Base-by-base conservation (phyloP, 2,113 vertebrate genomes). In the Polypterus bichir region DNA sequence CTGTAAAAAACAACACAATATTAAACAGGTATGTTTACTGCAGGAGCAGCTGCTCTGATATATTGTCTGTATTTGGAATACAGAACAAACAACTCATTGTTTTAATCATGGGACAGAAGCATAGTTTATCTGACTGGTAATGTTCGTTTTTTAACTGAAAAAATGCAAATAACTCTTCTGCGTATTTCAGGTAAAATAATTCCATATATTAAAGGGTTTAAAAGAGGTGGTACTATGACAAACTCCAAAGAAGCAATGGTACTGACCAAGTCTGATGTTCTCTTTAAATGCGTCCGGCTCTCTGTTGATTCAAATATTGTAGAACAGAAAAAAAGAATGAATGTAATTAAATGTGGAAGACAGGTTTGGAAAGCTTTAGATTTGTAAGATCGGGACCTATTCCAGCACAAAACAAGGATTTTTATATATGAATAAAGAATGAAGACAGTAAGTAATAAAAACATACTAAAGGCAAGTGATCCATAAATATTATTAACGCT, bases 351-450 rank as follows among this genome's bases (percentile, higher is more conserved):
- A 54, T 67, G 66, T 5, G 62, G 57, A 49, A 64, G 49, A 44
- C 66, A 67, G 44, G 65, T 66, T 44, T 66, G 54, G 49, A 62
- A 57, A 46, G 60, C 59, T 62, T 66, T 66, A 49, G 27, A 27
- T 27, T 27, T 27, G 27, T 27, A 27, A 27, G 27, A 27, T 27
- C 27, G 27, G 27, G 27, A 27, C 27, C 27, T 27, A 27, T 27
- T 27, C 27, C 27, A 27, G 27, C 27, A 27, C 2, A 27, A 27
- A 4, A 3, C 6, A 46, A 66, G n/a, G 44, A 65, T 65, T 57
- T 60, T 57, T 7, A 3, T 46, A 47, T 65, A 65, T 27, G 64
- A 60, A 52, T 11, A 59, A 5, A 65, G 6, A 46, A 65, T 52
- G 45, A 60, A 65, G 5, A 46, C 47, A 1, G n/a, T 51, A 46